These are phyloP conservation scores for Teleogryllus oceanicus DNA, from an alignment of 2,888 invertebrate species.

Conservation along the genomic window DNA sequence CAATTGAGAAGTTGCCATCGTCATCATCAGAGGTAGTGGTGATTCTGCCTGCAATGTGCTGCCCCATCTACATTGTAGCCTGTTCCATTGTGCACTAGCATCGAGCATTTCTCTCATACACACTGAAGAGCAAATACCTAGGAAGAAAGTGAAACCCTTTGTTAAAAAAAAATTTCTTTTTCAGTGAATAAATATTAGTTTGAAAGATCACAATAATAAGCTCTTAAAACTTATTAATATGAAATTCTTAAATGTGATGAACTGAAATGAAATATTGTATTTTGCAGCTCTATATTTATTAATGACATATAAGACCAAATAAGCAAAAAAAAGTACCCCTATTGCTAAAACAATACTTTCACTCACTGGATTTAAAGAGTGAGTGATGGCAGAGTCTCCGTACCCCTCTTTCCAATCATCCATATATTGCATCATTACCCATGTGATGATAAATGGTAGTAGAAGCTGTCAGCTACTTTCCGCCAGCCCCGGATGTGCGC, in stretches of 20 bases:
- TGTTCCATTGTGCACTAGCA: conserved; percentile 56
- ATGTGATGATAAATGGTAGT: not conserved
- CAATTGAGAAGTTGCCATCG: conserved; percentile 63
- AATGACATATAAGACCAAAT: too few species aligned
- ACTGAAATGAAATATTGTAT: too few species aligned
- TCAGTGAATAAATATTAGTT: too few species aligned
- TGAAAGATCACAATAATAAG: too few species aligned
- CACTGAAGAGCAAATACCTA: not conserved
- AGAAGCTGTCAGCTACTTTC: not conserved
- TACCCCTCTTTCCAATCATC: not conserved
- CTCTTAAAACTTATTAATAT: too few species aligned
- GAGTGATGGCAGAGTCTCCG: not conserved
- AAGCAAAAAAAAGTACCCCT: too few species aligned
- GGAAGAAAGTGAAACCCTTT: too few species aligned
- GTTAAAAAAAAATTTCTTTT: too few species aligned
- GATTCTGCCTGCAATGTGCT: conserved; percentile 45
- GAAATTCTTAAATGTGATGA: too few species aligned
- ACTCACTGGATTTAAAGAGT: not conserved
- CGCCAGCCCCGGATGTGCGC: conserved; percentile 42
- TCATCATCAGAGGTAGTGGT: conserved; percentile 49
- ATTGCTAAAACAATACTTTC: too few species aligned
- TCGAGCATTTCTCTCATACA: not conserved
- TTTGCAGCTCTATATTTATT: too few species aligned
- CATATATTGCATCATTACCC: not conserved
- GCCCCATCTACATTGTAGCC: conserved; percentile 42